Conservation (phyloP, 2,888 invertebrate genomes). For the Malacosoma neustria region DNA sequence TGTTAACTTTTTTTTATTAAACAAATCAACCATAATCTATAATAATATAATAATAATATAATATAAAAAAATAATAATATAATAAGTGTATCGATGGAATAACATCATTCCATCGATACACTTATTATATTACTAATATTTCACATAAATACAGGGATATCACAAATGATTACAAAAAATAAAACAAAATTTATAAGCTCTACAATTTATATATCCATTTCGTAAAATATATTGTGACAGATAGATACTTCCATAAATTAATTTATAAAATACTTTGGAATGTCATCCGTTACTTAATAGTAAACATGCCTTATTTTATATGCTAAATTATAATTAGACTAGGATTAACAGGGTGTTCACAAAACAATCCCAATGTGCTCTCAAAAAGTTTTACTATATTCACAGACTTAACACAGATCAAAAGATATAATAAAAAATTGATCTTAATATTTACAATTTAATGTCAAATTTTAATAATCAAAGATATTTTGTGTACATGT, state of each 20-base stretch:
- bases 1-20: too few relatives aligned
- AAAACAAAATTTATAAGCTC: neutral
- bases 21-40: too few relatives aligned
- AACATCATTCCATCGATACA: too few relatives aligned
- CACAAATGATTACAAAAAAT: too few relatives aligned
- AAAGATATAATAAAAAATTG: neutral
- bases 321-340: slow-evolving; percentile 35
- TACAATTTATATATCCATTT: neutral
- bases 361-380: slow-evolving; percentile 33
- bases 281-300: slow-evolving; percentile 14
- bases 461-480: neutral
- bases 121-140: too few relatives aligned
- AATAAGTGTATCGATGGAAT: too few relatives aligned
- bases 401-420: neutral
- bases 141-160: too few relatives aligned
- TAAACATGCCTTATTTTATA: slow-evolving; percentile 23
- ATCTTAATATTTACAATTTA: neutral
- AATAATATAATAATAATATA: too few relatives aligned
- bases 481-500: too few relatives aligned
- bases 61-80: too few relatives aligned
- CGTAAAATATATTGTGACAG: neutral
- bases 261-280: slow-evolving; percentile 16
- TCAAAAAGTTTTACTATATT: slow-evolving; percentile 14
- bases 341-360: slow-evolving; percentile 33
- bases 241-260: slow-evolving; percentile 3